Base-by-base conservation (phyloP, 2,888 invertebrate species). In the Dioctria linearis region DNA sequence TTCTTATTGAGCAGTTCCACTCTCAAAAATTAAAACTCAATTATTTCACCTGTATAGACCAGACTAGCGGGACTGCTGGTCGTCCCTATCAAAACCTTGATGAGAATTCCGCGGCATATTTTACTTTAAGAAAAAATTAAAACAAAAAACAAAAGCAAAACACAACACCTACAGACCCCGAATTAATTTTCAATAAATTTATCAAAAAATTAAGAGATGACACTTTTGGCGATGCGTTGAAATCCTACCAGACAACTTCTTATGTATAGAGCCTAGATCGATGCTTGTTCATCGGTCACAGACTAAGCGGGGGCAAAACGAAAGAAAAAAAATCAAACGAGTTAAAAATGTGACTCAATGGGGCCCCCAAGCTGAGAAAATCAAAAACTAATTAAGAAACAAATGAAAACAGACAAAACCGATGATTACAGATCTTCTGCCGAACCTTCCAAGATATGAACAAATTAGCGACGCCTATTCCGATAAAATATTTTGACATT, bases 401-500 rank as follows among this genome's bases (percentile, higher is more conserved):
- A 80, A 80, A 80, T 75, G 79, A 76, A 76, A 76, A 76, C 76
- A 76, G 76, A 76, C 76, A 78, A 78, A 78, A 65, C 78, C 63
- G 66, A 66, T 78, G 66, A 66, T 66, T 65, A 78, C 78, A 66
- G 54, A 65, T 54, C n/a, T 49, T 63, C 63, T 43, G 65, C 63
- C 37, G 49, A 49, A 11, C 63, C 37, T 46, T 46, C 37, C 39
- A 8, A 65, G 78, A 78, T 78, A 78, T 51, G 79, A 79, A 79
- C 79, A 79, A 79, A 83, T 84, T 84, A 83, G 83, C 83, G 82
- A 83, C 83, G 83, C 83, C 84, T 83, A 83, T 83, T 84, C 82
- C 82, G 81, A 83, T 84, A 84, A 84, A 84, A 84, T 84, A 84
- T 84, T 84, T 84, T 84, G 84, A 84, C 84, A 84, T 83, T 82